Percentiles rank a stretch among this genome's conserved stretches.
Conservation (phyloP, 30 jellyfish, hydroid and myxozoan genomes). For the Aurelia sp. region DNA sequence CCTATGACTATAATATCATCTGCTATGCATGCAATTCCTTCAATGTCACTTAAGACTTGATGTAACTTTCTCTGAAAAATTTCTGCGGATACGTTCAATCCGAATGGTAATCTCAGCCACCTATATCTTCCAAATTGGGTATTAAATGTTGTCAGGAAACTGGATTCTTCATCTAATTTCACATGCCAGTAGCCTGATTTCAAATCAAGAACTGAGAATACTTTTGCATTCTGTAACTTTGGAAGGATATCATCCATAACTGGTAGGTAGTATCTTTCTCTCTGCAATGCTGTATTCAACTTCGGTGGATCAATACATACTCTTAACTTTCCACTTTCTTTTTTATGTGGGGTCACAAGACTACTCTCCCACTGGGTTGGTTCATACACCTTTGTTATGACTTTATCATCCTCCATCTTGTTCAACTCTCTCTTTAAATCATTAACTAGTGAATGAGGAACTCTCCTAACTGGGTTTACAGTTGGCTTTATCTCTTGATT, state of each 20-base stretch:
- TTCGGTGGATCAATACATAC: constrained; percentile 65
- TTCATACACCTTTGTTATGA: constrained; percentile 43
- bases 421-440: constrained; percentile 50
- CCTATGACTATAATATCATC: too few relatives aligned
- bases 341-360: constrained; percentile 46
- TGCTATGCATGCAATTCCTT: too few relatives aligned
- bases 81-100: too few relatives aligned
- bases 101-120: constrained; percentile 14
- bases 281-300: constrained; percentile 53
- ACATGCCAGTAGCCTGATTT: constrained; percentile 68
- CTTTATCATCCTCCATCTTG: constrained; percentile 47
- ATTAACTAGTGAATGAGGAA: constrained; percentile 46
- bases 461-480: constrained; percentile 56
- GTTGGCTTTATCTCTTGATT: constrained; percentile 53
- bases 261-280: constrained; percentile 55
- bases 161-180: constrained; percentile 49
- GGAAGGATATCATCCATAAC: constrained; percentile 61
- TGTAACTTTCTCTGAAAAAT: too few relatives aligned
- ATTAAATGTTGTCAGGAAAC: constrained; percentile 60
- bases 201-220: constrained; percentile 62
- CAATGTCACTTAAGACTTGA: too few relatives aligned
- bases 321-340: constrained; percentile 43
- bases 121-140: constrained; percentile 55
- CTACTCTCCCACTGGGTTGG: constrained; percentile 58
- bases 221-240: constrained; percentile 58